Evolutionary conservation across 2,888 invertebrate species (phyloP), one percentile per base, ranked within the genome.

Genomic region (Dendrolimus pini): DNA sequence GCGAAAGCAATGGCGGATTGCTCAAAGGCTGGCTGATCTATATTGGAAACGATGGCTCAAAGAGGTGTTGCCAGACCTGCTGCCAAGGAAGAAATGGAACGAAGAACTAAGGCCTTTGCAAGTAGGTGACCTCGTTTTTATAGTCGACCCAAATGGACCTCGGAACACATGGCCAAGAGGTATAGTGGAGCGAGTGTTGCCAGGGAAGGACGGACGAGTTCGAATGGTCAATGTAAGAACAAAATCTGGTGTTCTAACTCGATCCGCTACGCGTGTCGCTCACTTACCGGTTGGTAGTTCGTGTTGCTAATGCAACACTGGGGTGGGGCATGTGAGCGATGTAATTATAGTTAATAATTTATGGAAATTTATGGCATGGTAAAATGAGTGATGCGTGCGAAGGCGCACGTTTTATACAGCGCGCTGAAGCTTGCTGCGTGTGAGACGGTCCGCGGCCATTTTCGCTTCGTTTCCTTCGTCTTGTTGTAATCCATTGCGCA

Each of bases 21-120:
- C 64, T 9, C 65, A 68, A 47, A 41, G 18, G 1, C 14, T 65
- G 2, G 58, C 62, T 0, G 61, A 65, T 41, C 59, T 63, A 60
- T 63, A 54, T 41, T 65, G 63, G 62, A 55, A 52, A 41, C 53
- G 62, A 7, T 63, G 62, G 63, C 55, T 63, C 1, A 47, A 54
- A 2, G 62, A 65, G 54, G 54, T 58, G 0, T 52, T 62, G 2
- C 79, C 63, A 2, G 57, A 59, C 2, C 53, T 61, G 54, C 53
- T 47, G 8, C 61, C 59, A 1, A 41, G 61, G 7, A 9, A 12
- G 7, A 62, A 61, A 41, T 62, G 60, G 61, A 8, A 41, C 7
- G 53, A 54, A 1, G 59, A 62, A 41, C 52, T 18, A 1, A 53
- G 41, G 18, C 42, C 53, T 1, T 42, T 62, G 9, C 12, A 57